Conservation (phyloP, 1,140 invertebrate species). For the Melipona quadrifasciata region DNA sequence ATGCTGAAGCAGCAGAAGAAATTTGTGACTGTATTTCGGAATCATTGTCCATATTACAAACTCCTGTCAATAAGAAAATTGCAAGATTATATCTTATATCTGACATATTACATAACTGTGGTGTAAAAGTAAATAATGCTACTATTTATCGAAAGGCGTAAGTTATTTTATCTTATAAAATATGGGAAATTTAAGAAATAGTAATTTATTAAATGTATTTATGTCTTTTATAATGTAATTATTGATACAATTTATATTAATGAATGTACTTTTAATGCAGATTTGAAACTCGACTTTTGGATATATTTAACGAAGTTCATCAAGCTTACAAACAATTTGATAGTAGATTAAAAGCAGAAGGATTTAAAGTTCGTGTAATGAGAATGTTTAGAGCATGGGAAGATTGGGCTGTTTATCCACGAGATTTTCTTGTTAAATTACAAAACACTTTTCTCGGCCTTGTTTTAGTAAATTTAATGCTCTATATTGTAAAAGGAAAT, state of each 20-base stretch:
- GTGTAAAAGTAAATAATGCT: slow-evolving; percentile 98
- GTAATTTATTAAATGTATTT: not conserved
- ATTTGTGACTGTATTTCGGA: slow-evolving; percentile 96
- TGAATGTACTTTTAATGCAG: slow-evolving; percentile 78
- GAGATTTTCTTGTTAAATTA: slow-evolving; percentile 94
- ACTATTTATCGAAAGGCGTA: slow-evolving; percentile 96
- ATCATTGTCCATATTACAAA: slow-evolving; percentile 90
- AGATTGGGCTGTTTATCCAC: slow-evolving; percentile 98
- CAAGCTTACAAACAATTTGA: slow-evolving; percentile 90
- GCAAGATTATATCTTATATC: slow-evolving; percentile 97
- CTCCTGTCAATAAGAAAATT: slow-evolving; percentile 94
- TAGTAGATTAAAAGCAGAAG: slow-evolving; percentile 96
- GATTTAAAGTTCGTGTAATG: slow-evolving; percentile 97
- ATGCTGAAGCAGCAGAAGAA: slow-evolving; percentile 98
- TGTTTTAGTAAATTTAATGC: slow-evolving; percentile 68
- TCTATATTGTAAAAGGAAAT: not conserved
- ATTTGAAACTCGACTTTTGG: slow-evolving; percentile 92
- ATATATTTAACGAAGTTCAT: slow-evolving; percentile 93
- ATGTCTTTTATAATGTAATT: slow-evolving; percentile 1
- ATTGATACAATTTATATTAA: not conserved
- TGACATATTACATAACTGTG: slow-evolving; percentile 98
- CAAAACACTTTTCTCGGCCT: slow-evolving; percentile 95
- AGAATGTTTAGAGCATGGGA: slow-evolving; percentile 98
- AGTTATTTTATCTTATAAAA: slow-evolving; percentile 71
- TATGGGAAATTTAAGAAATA: not conserved